Evolutionary conservation across 2,888 invertebrate genomes (phyloP).

Genomic region (Sipha maydis): DNA sequence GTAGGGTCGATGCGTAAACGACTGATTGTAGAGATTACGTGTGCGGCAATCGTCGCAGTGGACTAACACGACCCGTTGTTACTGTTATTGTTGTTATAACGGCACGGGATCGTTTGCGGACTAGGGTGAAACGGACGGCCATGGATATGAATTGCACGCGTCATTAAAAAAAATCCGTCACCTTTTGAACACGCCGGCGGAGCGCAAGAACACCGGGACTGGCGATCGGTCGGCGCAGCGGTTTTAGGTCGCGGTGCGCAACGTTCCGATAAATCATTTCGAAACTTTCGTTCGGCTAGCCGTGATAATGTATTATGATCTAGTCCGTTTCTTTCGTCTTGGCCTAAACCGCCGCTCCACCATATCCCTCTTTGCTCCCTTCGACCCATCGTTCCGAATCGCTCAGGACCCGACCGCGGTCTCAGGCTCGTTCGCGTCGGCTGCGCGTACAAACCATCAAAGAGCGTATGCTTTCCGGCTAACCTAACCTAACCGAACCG

Average conservation of each 20-base stretch:
- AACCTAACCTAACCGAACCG: too few relatives aligned
- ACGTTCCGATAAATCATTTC: slow-evolving; percentile 31
- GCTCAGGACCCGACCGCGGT: background rate
- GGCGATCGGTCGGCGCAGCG: background rate
- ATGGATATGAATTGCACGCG: slow-evolving; percentile 33
- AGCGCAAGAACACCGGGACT: slow-evolving; percentile 4
- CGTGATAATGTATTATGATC: background rate
- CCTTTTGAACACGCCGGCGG: slow-evolving; percentile 21
- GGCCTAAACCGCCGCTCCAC: background rate
- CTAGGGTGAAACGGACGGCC: background rate
- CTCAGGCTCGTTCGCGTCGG: background rate
- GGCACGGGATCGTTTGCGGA: background rate
- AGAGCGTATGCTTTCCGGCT: too few relatives aligned
- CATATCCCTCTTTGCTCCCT: background rate
- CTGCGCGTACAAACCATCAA: too few relatives aligned
- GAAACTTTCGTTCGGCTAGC: slow-evolving; percentile 22
- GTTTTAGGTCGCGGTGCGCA: slow-evolving; percentile 12
- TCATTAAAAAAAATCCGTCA: slow-evolving; percentile 46
- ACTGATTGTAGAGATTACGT: slow-evolving; percentile 25
- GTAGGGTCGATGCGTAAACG: background rate
- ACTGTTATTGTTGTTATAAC: background rate
- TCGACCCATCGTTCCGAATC: background rate
- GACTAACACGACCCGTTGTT: background rate
- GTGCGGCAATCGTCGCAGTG: background rate
- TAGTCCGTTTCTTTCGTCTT: background rate